Percentiles rank a stretch among this genome's conserved stretches.
Conservation (phyloP, 1,140 invertebrate species). For the Neodiprion fabricii region DNA sequence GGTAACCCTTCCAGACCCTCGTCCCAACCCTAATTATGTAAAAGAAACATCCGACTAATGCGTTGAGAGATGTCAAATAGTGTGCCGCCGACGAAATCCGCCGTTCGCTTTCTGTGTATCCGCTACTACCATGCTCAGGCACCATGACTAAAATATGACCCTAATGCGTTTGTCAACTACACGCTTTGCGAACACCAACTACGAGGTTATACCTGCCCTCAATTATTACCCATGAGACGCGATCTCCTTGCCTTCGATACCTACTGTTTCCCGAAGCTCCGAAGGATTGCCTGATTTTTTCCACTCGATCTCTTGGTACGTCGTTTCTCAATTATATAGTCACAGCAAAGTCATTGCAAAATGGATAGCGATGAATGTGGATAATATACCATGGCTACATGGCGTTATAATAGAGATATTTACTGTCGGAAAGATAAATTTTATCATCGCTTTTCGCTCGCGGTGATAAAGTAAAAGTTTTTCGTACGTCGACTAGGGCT, state of each 20-base stretch:
- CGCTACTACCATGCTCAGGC: no score
- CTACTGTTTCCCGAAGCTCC: no score
- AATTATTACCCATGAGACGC: no score
- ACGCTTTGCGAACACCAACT: no score
- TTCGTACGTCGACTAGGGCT: slow-evolving; percentile 10
- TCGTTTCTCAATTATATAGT: no score
- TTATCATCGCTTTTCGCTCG: slow-evolving; percentile 25
- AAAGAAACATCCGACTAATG: slow-evolving; percentile 30
- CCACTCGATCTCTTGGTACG: no score
- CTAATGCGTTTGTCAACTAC: background rate
- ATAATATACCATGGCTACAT: background rate
- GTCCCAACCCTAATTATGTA: slow-evolving; percentile 25
- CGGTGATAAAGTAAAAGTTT: slow-evolving; percentile 21
- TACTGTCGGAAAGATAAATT: slow-evolving; percentile 21
- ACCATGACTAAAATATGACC: background rate
- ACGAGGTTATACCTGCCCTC: no score
- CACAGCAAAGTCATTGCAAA: no score
- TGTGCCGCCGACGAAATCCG: background rate
- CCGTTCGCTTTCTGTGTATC: no score
- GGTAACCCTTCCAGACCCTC: slow-evolving; percentile 13
- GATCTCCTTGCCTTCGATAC: no score
- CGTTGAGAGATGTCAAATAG: slow-evolving; percentile 1
- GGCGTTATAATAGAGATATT: slow-evolving; percentile 1
- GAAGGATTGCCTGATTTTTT: no score
- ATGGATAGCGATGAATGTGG: no score